Evolutionary conservation across 2,888 invertebrate species (phyloP).

Genomic region (Limnephilus marmoratus): DNA sequence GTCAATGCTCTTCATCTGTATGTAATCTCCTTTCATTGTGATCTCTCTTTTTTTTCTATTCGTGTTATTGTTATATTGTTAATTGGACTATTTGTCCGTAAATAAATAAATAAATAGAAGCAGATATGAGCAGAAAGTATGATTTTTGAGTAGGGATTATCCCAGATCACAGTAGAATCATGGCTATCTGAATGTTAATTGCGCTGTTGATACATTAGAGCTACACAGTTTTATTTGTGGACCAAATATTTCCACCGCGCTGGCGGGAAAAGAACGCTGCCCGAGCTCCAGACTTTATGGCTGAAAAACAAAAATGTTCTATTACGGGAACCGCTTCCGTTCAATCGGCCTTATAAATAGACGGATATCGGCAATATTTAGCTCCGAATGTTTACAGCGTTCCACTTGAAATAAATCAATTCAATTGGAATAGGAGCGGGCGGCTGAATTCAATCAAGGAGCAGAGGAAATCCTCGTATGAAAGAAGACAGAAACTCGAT

Average conservation of each 20-base stretch:
- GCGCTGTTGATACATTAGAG: conserved; percentile 31
- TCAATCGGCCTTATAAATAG: conserved; percentile 27
- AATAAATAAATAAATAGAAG: too few species aligned
- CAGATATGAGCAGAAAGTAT: not conserved
- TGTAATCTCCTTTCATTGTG: too few species aligned
- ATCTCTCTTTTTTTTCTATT: too few species aligned
- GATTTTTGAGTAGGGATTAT: not conserved
- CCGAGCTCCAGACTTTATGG: conserved; percentile 14
- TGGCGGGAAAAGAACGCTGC: conserved; percentile 6
- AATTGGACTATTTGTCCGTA: too few species aligned
- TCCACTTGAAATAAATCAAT: conserved; percentile 13
- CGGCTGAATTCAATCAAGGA: not conserved
- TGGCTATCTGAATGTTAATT: conserved; percentile 22
- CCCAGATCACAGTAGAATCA: not conserved
- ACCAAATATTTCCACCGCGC: not conserved
- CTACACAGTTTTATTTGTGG: conserved; percentile 19
- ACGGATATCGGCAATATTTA: conserved; percentile 34
- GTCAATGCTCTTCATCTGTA: too few species aligned
- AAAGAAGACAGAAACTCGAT: not conserved
- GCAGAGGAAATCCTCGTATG: not conserved
- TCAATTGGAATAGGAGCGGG: not conserved
- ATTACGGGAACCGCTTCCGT: conserved; percentile 38
- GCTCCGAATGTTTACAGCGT: conserved; percentile 4
- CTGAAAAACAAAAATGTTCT: conserved; percentile 34
- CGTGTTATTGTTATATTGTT: too few species aligned